phyloP scores from a whole-genome alignment of 2,797 vertebrate genomes.

The Novumbra hubbsi region DNA sequence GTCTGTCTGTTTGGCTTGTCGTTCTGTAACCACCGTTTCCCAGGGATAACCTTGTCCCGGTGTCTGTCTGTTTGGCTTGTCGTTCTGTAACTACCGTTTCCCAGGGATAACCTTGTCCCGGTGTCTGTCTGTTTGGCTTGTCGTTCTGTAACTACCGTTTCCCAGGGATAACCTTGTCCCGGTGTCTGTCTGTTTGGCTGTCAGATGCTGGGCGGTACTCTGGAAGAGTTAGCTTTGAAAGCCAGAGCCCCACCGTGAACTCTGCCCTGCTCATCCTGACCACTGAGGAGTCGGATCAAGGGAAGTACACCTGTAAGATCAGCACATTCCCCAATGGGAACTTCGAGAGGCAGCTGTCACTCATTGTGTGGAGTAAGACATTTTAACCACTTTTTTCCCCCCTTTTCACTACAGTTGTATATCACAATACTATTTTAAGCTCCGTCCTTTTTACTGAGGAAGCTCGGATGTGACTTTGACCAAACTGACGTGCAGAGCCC shows the following conservation, averaged over 20 bases:
- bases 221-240: conserved; percentile 66
- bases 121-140: no score
- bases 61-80: no score
- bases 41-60: no score
- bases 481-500: not conserved
- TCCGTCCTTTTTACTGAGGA: not conserved
- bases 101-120: no score
- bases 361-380: conserved; percentile 74
- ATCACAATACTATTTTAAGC: not conserved
- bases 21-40: no score
- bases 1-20: no score
- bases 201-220: conserved; percentile 67
- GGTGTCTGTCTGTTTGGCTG: not conserved
- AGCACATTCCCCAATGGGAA: conserved; percentile 85
- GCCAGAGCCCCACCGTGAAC: conserved; percentile 52
- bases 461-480: not conserved
- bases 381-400: not conserved
- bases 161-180: not conserved
- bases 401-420: not conserved
- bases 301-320: conserved; percentile 83
- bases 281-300: conserved; percentile 77
- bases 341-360: conserved; percentile 73
- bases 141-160: no score
- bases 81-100: no score
- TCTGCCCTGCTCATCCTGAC: conserved; percentile 66